These are phyloP conservation scores for Anguilla anguilla DNA, from an alignment of 2,797 vertebrate genomes.

Conservation along the genomic window DNA sequence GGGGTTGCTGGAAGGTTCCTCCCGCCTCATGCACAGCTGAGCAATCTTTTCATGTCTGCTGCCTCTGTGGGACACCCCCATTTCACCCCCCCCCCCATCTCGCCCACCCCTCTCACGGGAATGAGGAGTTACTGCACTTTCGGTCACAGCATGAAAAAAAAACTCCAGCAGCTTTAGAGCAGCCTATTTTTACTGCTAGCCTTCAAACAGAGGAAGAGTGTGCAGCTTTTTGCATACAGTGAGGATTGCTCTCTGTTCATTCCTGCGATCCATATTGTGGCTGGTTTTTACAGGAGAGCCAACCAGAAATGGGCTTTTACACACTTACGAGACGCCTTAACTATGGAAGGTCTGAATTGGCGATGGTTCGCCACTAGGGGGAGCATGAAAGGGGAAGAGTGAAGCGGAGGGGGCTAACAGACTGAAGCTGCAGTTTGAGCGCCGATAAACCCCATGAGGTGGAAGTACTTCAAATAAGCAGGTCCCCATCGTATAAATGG, in stretches of 20 bases:
- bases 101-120: not conserved
- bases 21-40: slow-evolving; percentile 69
- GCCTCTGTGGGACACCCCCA: slow-evolving; percentile 61
- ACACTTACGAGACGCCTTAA: not conserved
- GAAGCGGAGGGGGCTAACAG: not conserved
- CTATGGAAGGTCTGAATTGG: not conserved
- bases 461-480: not conserved
- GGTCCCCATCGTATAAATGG: not conserved
- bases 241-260: not conserved
- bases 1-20: slow-evolving; percentile 60
- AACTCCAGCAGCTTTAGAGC: not conserved
- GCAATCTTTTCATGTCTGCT: slow-evolving; percentile 75
- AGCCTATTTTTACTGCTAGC: not conserved
- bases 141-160: not conserved
- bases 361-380: not conserved
- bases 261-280: not conserved
- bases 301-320: not conserved
- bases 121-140: not conserved
- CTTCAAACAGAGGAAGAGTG: not conserved
- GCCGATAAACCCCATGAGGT: not conserved
- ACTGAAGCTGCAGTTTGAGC: not conserved
- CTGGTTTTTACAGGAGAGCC: not conserved
- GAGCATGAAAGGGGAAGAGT: not conserved
- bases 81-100: slow-evolving; percentile 37
- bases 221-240: not conserved